Evolutionary conservation across 1,140 invertebrate species (phyloP).

Genomic region (Trinorchestia longiramus): DNA sequence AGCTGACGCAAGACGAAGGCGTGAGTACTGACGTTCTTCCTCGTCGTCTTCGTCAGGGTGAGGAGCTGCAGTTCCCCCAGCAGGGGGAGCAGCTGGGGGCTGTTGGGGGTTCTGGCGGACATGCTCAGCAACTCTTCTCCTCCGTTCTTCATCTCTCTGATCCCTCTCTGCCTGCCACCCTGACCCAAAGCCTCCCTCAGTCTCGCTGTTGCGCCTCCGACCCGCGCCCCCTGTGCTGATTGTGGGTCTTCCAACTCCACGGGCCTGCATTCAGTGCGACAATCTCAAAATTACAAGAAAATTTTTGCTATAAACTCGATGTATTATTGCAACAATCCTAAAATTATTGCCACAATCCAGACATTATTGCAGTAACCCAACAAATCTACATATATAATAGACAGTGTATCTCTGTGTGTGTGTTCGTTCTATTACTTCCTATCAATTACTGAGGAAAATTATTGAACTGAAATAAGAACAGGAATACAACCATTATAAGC

Average conservation of each 20-base stretch:
- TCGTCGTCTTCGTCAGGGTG: background rate
- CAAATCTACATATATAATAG: too few species aligned
- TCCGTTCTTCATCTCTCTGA: background rate
- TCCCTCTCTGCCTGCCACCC: background rate
- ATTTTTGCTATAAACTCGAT: background rate
- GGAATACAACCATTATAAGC: too few species aligned
- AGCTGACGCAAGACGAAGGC: background rate
- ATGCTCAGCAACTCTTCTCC: background rate
- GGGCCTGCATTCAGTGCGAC: background rate
- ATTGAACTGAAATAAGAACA: too few species aligned
- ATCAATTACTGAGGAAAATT: too few species aligned
- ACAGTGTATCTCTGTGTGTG: too few species aligned
- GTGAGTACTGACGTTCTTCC: background rate
- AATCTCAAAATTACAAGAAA: background rate
- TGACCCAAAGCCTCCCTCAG: constrained; percentile 18
- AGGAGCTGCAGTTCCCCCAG: background rate
- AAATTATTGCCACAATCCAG: too few species aligned
- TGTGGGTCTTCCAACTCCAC: background rate
- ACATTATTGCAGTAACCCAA: too few species aligned
- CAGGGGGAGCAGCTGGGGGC: background rate
- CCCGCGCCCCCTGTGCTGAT: background rate
- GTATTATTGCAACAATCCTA: too few species aligned
- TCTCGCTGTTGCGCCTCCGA: constrained; percentile 2
- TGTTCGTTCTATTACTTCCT: too few species aligned
- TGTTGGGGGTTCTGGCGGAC: background rate